Evolutionary conservation across 1,140 invertebrate species (phyloP), one percentile per base, ranked within the genome.

Genomic region (Elymnias hypermnestra): DNA sequence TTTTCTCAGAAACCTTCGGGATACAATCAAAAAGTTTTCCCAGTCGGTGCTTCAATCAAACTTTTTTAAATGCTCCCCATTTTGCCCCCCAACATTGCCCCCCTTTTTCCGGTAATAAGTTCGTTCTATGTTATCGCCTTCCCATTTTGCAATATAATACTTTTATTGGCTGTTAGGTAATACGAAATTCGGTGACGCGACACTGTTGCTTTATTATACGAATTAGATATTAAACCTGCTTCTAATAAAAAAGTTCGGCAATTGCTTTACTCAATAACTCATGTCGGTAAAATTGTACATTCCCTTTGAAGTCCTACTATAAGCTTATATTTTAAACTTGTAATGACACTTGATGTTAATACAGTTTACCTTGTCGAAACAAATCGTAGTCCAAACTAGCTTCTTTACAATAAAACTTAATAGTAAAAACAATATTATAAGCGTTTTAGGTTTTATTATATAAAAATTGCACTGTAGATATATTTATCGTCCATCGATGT

Each of bases 1-100:
- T 70, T 74, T 67, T 65, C 57, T 55, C 45, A 54, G 50, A 15
- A 70, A 61, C 63, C 71, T 77, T 69, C 57, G 63, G 60, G 48
- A 76, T 68, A 69, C 66, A 81, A 81, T 77, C 69, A 79, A 72
- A 72, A 72, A 68, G 61, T 81, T 74, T 14, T 26, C 38, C 53
- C 55, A 36, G 48, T 61, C 54, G 53, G 46, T 48, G 40, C 58
- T 63, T 65, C 71, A 78, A 81, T 78, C 76, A 78, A 81, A 81
- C 72, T 76, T 81, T 72, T 69, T 72, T 72, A 75, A 77, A 72
- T 62, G 62, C 54, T 47, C 50, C 53, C 41, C 41, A 38, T 28
- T 23, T 45, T 17, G 45, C 43, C 36, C 37, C 47, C 57, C 46
- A 35, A 55, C 51, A 47, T 57, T 55, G 55, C 38, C 54, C 45